Conservation (phyloP, 2,797 vertebrate species). For the Caiman crocodilus region DNA sequence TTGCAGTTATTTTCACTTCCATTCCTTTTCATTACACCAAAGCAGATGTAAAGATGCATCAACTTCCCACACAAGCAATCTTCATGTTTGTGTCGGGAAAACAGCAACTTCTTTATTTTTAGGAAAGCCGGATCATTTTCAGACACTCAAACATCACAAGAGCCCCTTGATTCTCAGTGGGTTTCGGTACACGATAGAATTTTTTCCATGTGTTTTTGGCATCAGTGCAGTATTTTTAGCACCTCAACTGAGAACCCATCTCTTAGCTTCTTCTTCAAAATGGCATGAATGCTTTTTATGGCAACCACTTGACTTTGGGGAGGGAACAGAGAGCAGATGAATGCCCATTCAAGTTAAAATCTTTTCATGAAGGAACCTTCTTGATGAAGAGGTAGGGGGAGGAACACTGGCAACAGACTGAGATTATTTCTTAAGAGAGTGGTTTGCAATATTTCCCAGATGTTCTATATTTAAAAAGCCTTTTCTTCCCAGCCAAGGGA, state of each 20-base stretch:
- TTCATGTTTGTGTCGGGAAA: slow-evolving; percentile 45
- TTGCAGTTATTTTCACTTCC: slow-evolving; percentile 58
- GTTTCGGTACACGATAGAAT: background rate
- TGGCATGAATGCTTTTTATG: background rate
- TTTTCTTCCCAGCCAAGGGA: background rate
- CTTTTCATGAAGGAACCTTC: background rate
- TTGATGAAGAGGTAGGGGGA: background rate
- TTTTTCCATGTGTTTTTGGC: background rate
- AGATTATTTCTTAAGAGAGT: background rate
- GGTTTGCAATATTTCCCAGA: background rate
- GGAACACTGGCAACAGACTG: background rate
- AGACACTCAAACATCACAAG: background rate
- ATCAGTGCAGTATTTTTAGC: background rate
- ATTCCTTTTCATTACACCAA: slow-evolving; percentile 61
- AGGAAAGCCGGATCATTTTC: background rate
- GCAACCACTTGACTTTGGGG: background rate
- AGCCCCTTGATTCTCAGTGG: background rate
- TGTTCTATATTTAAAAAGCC: slow-evolving; percentile 21
- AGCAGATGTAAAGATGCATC: slow-evolving; percentile 26
- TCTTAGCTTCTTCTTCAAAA: background rate
- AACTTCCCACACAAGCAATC: slow-evolving; percentile 29
- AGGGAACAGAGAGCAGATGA: background rate
- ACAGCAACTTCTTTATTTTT: background rate
- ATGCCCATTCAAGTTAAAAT: background rate
- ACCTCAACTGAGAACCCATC: background rate